phyloP scores from a whole-genome alignment of 2,888 invertebrate genomes.

The Sphinx pinastri region DNA sequence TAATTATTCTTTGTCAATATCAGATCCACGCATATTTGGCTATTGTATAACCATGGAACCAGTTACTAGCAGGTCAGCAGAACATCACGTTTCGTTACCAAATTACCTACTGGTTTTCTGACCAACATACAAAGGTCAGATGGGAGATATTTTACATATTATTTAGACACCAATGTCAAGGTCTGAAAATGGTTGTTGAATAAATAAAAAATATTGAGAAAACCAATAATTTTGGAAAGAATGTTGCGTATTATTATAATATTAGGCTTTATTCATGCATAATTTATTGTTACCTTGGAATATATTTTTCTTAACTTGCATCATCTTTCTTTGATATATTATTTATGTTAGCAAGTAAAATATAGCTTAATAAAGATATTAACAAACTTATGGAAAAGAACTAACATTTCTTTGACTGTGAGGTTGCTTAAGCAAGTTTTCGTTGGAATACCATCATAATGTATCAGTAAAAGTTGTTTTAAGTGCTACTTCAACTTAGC shows the following conservation, averaged over 20 bases:
- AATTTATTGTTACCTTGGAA: constrained; percentile 8
- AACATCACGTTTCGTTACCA: neutral
- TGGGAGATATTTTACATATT: too few relatives aligned
- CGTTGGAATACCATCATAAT: neutral
- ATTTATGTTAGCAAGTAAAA: too few relatives aligned
- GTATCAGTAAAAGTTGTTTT: neutral
- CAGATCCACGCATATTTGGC: neutral
- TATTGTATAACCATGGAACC: constrained; percentile 16
- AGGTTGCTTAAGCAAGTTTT: too few relatives aligned
- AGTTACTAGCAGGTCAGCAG: neutral
- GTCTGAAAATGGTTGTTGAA: neutral
- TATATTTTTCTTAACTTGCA: neutral
- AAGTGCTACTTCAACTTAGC: too few relatives aligned
- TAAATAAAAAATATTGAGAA: neutral
- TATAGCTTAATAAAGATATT: too few relatives aligned
- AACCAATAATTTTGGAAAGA: neutral
- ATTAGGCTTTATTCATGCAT: neutral
- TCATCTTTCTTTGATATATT: neutral
- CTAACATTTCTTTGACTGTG: too few relatives aligned
- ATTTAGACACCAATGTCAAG: constrained; percentile 6
- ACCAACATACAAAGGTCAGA: constrained; percentile 1
- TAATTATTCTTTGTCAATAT: constrained; percentile 13
- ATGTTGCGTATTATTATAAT: neutral
- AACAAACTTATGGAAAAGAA: too few relatives aligned
- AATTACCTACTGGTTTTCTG: neutral